Conservation (phyloP, 2,888 invertebrate genomes). For the Drosophila picticornis region DNA sequence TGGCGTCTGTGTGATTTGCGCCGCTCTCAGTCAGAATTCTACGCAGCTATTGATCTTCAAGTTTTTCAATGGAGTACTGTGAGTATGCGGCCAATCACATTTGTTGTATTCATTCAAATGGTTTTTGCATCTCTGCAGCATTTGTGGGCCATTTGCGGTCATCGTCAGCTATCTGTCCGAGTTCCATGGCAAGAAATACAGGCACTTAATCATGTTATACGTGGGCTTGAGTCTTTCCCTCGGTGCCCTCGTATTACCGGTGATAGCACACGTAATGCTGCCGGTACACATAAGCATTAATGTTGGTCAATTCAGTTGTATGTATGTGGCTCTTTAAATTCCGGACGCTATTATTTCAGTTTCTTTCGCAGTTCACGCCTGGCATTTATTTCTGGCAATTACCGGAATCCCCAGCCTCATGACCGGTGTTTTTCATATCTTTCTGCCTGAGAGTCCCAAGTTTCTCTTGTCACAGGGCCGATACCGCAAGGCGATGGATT, state of each 20-base stretch:
- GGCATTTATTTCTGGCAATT: slow-evolving; percentile 74
- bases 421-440: slow-evolving; percentile 58
- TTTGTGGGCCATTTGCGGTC: slow-evolving; percentile 90
- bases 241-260: slow-evolving; percentile 88
- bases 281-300: slow-evolving; percentile 84
- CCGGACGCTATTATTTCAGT: not conserved
- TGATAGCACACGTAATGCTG: slow-evolving; percentile 90
- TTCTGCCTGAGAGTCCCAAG: slow-evolving; percentile 82
- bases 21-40: slow-evolving; percentile 88
- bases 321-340: slow-evolving; percentile 40
- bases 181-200: slow-evolving; percentile 88
- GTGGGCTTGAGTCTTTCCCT: slow-evolving; percentile 88
- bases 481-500: slow-evolving; percentile 71
- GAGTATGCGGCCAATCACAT: slow-evolving; percentile 16
- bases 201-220: slow-evolving; percentile 88
- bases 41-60: slow-evolving; percentile 88
- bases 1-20: slow-evolving; percentile 88
- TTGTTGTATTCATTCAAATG: not conserved
- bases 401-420: slow-evolving; percentile 66
- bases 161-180: slow-evolving; percentile 90
- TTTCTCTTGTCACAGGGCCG: slow-evolving; percentile 81
- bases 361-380: slow-evolving; percentile 61
- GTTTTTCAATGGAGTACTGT: slow-evolving; percentile 91
- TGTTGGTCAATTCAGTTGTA: slow-evolving; percentile 50
- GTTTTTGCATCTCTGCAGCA: slow-evolving; percentile 82